Conservation (phyloP, 2,113 vertebrate species). For the Planiliza haematocheilus region DNA sequence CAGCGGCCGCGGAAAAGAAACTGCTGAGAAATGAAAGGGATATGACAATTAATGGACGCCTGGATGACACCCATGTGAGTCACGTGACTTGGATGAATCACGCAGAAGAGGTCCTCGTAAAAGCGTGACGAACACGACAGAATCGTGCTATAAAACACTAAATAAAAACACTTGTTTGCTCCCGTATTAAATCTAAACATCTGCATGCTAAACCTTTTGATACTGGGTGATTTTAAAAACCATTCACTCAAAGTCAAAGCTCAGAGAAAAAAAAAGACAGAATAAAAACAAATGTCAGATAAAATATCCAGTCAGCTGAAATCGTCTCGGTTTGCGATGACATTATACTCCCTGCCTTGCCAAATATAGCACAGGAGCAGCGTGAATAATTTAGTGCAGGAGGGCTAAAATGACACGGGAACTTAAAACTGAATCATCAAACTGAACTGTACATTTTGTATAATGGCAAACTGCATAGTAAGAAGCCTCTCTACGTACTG, state of each 20-base stretch:
- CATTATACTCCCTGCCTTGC: slow-evolving; percentile 63
- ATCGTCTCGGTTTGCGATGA: slow-evolving; percentile 49
- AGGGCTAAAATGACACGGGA: slow-evolving; percentile 67
- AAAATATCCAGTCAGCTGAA: slow-evolving; percentile 48
- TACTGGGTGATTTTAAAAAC: slow-evolving; percentile 4
- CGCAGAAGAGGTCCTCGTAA: slow-evolving; percentile 8
- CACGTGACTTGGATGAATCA: background rate
- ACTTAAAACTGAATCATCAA: slow-evolving; percentile 60
- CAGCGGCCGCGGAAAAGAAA: background rate
- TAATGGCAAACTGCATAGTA: background rate
- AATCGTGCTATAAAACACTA: too few relatives aligned
- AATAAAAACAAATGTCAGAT: slow-evolving; percentile 45
- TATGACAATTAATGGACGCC: slow-evolving; percentile 9
- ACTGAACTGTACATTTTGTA: slow-evolving; percentile 35
- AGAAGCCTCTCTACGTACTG: slow-evolving; percentile 18
- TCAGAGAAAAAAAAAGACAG: background rate
- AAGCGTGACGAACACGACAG: background rate
- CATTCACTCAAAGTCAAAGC: background rate
- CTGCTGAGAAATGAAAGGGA: slow-evolving; percentile 8
- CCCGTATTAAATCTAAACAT: slow-evolving; percentile 36
- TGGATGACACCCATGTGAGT: slow-evolving; percentile 11
- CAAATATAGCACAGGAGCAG: slow-evolving; percentile 75
- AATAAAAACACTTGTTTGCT: too few relatives aligned
- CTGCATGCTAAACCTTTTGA: slow-evolving; percentile 35
- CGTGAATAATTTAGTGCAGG: slow-evolving; percentile 80